phyloP scores from a whole-genome alignment of 2,113 vertebrate species.

The Epinephelus lanceolatus region DNA sequence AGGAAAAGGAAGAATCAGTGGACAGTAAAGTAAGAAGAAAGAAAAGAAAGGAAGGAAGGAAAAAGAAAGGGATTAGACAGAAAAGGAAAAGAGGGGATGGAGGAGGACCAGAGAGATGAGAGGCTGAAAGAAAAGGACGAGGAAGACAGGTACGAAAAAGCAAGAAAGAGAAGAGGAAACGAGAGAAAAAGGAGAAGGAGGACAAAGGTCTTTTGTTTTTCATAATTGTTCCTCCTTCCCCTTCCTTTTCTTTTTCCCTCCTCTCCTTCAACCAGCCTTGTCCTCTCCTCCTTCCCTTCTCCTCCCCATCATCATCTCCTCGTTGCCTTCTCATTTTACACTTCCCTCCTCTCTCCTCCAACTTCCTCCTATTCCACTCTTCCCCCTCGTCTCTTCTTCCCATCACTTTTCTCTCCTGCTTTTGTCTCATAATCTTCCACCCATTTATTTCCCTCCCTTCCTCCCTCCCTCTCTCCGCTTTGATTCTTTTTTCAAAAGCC shows the following conservation, averaged over 20 bases:
- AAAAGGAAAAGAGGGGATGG: background rate
- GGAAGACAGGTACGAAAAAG: too few species aligned
- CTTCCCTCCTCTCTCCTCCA: too few species aligned
- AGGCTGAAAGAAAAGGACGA: too few species aligned
- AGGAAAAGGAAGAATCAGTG: background rate
- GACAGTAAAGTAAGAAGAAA: background rate
- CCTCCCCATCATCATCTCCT: too few species aligned
- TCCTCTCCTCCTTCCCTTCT: background rate
- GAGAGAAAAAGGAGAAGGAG: too few species aligned
- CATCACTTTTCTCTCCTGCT: conserved; percentile 24
- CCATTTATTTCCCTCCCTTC: too few species aligned
- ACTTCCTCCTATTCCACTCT: background rate
- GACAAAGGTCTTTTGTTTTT: background rate
- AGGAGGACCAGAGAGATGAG: too few species aligned
- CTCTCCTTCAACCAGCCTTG: background rate
- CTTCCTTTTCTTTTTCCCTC: too few species aligned
- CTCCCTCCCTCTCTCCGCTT: background rate
- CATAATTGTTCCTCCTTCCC: background rate
- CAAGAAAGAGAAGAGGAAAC: background rate
- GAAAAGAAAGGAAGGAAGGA: background rate
- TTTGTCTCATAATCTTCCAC: conserved; percentile 46
- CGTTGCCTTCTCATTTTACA: too few species aligned
- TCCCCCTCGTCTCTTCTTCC: background rate
- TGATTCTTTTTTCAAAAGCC: conserved; percentile 58
- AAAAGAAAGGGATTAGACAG: background rate